A percentile compares a stretch with the other conserved stretches of the same genome.
phyloP scores from a whole-genome alignment of 2,888 invertebrate species.

The Tenthredo notha region DNA sequence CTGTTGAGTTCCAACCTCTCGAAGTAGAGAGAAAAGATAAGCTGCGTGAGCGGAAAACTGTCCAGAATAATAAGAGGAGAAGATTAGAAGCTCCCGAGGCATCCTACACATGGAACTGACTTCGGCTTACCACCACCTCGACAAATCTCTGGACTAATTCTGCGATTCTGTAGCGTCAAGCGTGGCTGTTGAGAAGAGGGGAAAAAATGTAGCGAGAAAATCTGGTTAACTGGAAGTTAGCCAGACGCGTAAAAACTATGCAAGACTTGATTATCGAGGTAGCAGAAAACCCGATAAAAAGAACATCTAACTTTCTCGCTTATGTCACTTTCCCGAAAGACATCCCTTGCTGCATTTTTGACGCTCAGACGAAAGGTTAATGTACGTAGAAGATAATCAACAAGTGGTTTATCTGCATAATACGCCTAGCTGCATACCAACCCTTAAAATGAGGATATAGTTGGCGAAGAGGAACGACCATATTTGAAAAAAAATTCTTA shows the following conservation, averaged over 20 bases:
- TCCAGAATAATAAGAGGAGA: not conserved
- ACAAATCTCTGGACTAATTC: slow-evolving; percentile 5
- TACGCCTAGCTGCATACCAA: not conserved
- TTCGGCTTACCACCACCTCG: not conserved
- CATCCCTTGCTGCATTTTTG: not conserved
- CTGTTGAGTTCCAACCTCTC: not conserved
- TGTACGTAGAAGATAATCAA: not conserved
- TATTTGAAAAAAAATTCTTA: not conserved
- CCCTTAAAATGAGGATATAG: not conserved
- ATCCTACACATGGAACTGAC: not conserved
- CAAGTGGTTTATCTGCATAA: not conserved
- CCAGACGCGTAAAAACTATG: slow-evolving; percentile 12
- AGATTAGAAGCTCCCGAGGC: not conserved
- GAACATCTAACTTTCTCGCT: not conserved
- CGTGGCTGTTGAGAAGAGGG: not conserved
- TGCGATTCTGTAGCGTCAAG: not conserved
- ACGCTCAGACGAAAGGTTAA: not conserved
- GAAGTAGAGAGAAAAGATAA: not conserved
- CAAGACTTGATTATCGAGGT: not conserved
- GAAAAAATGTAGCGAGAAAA: not conserved
- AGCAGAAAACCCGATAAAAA: not conserved
- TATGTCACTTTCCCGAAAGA: not conserved
- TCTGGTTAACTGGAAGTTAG: slow-evolving; percentile 8
- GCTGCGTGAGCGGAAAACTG: not conserved
- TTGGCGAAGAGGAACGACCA: not conserved